phyloP scores from a whole-genome alignment of 2,888 invertebrate species.

The Coenonympha glycerion region DNA sequence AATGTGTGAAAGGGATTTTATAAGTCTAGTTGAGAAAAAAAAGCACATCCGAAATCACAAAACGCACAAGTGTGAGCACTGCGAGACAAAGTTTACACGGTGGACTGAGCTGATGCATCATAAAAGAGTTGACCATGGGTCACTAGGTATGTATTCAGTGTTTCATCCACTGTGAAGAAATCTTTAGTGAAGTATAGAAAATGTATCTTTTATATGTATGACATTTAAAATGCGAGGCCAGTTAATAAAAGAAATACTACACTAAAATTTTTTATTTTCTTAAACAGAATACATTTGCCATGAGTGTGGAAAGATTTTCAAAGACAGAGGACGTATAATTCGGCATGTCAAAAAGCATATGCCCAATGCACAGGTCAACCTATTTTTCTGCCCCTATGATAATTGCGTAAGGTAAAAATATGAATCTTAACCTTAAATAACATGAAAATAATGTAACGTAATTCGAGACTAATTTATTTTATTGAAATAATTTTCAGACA shows the following conservation, averaged over 20 bases:
- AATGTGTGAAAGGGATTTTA: constrained; percentile 69
- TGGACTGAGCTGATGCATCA: constrained; percentile 42
- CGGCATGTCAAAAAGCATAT: constrained; percentile 54
- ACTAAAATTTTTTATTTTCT: too few species aligned
- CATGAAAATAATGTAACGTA: too few species aligned
- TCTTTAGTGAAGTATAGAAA: too few species aligned
- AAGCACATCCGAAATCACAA: constrained; percentile 68
- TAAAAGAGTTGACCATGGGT: constrained; percentile 50
- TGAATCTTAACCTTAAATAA: too few species aligned
- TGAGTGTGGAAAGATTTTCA: constrained; percentile 57
- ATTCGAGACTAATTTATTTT: too few species aligned
- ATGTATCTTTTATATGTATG: too few species aligned
- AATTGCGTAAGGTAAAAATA: constrained; percentile 47
- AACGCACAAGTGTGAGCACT: constrained; percentile 65
- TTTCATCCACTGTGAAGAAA: too few species aligned
- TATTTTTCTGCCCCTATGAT: constrained; percentile 51
- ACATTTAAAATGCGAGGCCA: too few species aligned
- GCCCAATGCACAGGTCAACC: constrained; percentile 28
- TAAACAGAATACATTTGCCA: constrained; percentile 60
- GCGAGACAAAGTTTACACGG: constrained; percentile 56
- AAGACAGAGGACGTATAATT: constrained; percentile 51
- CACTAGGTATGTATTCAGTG: constrained; percentile 37
- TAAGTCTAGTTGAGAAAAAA: constrained; percentile 59
- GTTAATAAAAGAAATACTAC: too few species aligned
- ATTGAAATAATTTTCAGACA: constrained; percentile 45